phyloP scores from a whole-genome alignment of 2,113 vertebrate species.

The Pygoscelis adeliae region DNA sequence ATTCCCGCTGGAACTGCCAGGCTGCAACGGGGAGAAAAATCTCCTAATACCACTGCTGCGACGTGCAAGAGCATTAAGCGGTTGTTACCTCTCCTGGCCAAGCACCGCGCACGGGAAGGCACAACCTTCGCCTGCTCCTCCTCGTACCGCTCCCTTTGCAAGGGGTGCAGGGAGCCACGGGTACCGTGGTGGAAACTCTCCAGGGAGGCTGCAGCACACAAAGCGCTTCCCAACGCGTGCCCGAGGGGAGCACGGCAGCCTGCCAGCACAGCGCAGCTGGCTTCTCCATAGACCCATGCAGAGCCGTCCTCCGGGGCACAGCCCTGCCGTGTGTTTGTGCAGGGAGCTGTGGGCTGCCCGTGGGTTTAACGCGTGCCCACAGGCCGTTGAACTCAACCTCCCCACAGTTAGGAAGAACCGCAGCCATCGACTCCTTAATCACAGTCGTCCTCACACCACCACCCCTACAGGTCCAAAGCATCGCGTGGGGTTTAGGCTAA shows the following conservation, averaged over 20 bases:
- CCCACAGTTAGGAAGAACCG: neutral
- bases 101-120: neutral
- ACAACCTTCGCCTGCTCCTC: neutral
- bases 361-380: neutral
- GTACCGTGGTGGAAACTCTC: neutral
- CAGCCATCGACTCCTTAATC: neutral
- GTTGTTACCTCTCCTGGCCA: neutral
- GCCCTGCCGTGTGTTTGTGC: neutral
- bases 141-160: neutral
- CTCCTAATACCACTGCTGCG: neutral
- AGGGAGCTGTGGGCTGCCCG: neutral
- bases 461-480: neutral
- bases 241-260: neutral
- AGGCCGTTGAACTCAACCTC: too few species aligned
- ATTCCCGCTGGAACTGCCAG: constrained; percentile 24
- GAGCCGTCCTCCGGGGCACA: neutral
- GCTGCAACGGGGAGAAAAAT: neutral
- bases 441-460: neutral
- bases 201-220: neutral
- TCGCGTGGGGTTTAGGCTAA: too few species aligned
- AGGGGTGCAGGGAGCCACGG: neutral
- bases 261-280: neutral
- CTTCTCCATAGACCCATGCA: neutral
- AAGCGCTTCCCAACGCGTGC: neutral
- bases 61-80: neutral